phyloP scores from a whole-genome alignment of 2,888 invertebrate genomes.

The Bibio marci region DNA sequence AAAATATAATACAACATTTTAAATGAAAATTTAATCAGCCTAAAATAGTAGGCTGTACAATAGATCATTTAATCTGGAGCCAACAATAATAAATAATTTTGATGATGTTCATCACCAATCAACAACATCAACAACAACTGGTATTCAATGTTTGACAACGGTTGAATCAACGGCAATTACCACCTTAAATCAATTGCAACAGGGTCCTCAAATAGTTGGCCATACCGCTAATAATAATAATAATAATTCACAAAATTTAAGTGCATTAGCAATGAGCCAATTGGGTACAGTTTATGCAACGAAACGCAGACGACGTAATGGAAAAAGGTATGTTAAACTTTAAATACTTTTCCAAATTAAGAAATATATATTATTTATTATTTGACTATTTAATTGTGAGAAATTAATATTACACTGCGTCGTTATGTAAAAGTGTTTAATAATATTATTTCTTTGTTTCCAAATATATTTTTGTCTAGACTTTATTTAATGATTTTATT shows the following conservation, averaged over 20 bases:
- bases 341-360: no score
- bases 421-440: no score
- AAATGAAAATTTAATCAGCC: no score
- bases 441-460: no score
- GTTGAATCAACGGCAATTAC: background rate
- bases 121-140: background rate
- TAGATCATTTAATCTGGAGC: slow-evolving; percentile 10
- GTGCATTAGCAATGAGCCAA: slow-evolving; percentile 51
- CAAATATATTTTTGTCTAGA: no score
- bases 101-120: background rate
- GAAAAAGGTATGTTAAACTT: slow-evolving; percentile 63
- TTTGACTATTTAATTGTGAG: no score
- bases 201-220: background rate
- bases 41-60: no score
- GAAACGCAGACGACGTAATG: slow-evolving; percentile 84
- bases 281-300: slow-evolving; percentile 94
- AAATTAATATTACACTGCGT: background rate
- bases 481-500: no score
- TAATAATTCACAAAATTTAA: background rate
- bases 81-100: slow-evolving; percentile 8
- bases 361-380: no score
- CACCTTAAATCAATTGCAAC: background rate
- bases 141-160: background rate
- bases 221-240: background rate
- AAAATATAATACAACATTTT: no score